phyloP scores from a whole-genome alignment of 2,113 vertebrate genomes.

The Formicarius rufipectus region DNA sequence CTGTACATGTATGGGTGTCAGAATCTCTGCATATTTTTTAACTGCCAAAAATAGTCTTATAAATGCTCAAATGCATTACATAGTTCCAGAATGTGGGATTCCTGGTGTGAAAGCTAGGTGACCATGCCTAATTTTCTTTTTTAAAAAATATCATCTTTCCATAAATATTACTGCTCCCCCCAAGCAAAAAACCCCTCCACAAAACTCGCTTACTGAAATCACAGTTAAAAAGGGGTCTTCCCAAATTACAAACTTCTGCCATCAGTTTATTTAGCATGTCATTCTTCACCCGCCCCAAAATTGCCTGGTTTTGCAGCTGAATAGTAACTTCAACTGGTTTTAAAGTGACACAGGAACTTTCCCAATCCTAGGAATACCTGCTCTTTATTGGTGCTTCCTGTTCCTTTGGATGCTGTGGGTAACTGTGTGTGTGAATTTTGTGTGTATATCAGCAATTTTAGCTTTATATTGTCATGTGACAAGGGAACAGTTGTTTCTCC shows the following conservation, averaged over 20 bases:
- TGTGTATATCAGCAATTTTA: not conserved
- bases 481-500: not conserved
- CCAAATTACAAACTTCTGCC: not conserved
- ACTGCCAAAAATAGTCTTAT: not conserved
- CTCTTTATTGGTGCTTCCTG: not conserved
- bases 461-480: not conserved
- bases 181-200: not conserved
- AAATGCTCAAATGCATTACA: not conserved
- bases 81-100: not conserved
- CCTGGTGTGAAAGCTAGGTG: slow-evolving; percentile 39
- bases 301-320: not conserved
- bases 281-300: not conserved
- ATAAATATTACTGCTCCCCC: not conserved
- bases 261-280: not conserved
- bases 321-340: not conserved
- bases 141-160: not conserved
- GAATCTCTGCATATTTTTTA: not conserved
- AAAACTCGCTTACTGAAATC: not conserved
- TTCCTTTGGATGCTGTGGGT: not conserved
- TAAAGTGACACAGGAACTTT: not conserved
- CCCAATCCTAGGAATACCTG: not conserved
- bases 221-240: not conserved
- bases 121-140: not conserved
- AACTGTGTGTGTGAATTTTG: not conserved
- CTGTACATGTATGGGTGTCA: not conserved